Base-by-base conservation (phyloP, 2,113 vertebrate species). In the Hymenochirus boettgeri region DNA sequence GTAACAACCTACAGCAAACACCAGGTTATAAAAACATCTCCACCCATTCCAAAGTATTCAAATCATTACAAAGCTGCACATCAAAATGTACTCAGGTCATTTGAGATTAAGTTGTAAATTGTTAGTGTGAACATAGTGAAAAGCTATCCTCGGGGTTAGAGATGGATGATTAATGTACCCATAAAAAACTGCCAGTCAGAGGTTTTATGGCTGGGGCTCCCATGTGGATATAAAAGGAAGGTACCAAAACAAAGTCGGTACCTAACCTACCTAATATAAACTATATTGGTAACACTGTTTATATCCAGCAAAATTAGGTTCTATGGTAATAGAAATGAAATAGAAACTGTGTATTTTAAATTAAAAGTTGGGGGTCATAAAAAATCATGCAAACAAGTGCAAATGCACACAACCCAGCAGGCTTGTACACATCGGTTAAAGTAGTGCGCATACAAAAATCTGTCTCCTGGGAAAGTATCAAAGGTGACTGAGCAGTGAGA, bases 21-120 rank as follows among this genome's bases (percentile, higher is more conserved):
- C 31, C 46, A n/a, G 62, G 62, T 54, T 55, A 55, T 45, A n/a
- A 21, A 55, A 64, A 55, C 62, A 64, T 46, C n/a, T 63, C 23
- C n/a, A 9, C 18, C 51, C 39, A 55, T 31, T n/a, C 3, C 6
- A 23, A 13, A 35, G 54, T 45, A 31, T 50, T 64, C 37, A 31
- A 24, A 45, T 46, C 37, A 55, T 45, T 51, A 52, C 50, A 29
- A 64, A 12, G 17, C 24, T 29, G 15, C 25, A 23, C 13, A 55
- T 8, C 35, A 35, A 27, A 45, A 31, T 12, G 7, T 46, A 55
- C 42, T 15, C 18, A 37, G 33, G 35, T 55, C 62, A 54, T 13
- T 55, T 31, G 35, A 64, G 35, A 46, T 55, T 55, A 21, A 55
- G 42, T 25, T 11, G 51, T 45, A 55, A 64, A 55, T n/a, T 21